A percentile compares a stretch with the other conserved stretches of the same genome.
Conservation (phyloP, 1,140 invertebrate species). For the Drosophila miranda region DNA sequence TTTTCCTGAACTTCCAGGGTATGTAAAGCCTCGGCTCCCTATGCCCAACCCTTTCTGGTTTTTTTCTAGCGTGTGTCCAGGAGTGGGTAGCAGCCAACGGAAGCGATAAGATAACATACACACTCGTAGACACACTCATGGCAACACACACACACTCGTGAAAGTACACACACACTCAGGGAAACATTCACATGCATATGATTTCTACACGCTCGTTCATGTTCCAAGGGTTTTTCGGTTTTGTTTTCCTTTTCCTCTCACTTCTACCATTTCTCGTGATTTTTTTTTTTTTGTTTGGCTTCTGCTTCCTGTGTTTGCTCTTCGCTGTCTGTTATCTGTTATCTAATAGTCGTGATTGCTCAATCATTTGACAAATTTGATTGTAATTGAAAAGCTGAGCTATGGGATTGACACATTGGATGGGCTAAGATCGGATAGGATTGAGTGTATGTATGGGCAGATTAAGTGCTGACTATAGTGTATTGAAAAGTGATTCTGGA, state of each 20-base stretch:
- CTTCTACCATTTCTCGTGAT: slow-evolving; percentile 14
- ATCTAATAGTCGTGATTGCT: slow-evolving; percentile 74
- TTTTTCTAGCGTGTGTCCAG: slow-evolving; percentile 55
- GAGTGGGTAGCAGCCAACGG: slow-evolving; percentile 39
- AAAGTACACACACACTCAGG: no score
- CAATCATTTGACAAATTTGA: slow-evolving; percentile 74
- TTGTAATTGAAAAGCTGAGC: slow-evolving; percentile 66
- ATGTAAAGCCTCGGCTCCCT: no score
- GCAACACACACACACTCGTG: no score
- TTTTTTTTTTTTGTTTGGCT: not conserved
- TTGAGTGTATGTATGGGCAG: slow-evolving; percentile 14
- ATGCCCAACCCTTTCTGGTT: not conserved
- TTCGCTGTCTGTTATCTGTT: slow-evolving; percentile 70
- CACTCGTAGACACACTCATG: slow-evolving; percentile 5
- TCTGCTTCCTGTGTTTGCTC: slow-evolving; percentile 29
- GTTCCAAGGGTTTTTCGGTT: slow-evolving; percentile 27
- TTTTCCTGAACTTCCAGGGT: no score
- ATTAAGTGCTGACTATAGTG: slow-evolving; percentile 11
- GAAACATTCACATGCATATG: slow-evolving; percentile 24
- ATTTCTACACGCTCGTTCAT: slow-evolving; percentile 37
- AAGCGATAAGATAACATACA: slow-evolving; percentile 58
- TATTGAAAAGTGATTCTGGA: slow-evolving; percentile 11
- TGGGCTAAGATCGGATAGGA: slow-evolving; percentile 22
- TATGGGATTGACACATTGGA: slow-evolving; percentile 42
- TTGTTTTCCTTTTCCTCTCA: slow-evolving; percentile 34